A percentile compares a stretch with the other conserved stretches of the same genome.
phyloP scores from a whole-genome alignment of 92 coral and sea anemone genomes.

The Paragorgia papillata region DNA sequence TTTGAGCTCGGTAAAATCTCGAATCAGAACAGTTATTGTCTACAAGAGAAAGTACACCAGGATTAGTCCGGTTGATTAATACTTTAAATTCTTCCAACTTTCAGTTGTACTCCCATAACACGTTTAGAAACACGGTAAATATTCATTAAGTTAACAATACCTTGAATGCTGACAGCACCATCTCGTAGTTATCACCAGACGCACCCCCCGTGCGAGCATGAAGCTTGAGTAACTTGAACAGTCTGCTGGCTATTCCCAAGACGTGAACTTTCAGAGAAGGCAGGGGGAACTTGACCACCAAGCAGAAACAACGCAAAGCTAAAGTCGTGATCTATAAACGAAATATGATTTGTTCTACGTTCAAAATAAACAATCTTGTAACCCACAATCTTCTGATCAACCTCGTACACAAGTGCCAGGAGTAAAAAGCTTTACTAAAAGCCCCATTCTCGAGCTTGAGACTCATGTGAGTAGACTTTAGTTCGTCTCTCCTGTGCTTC shows the following conservation, averaged over 20 bases:
- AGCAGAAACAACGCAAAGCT: constrained; percentile 81
- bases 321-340: constrained; percentile 78
- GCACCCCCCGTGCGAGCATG: constrained; percentile 90
- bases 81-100: neutral
- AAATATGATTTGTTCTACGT: too few relatives aligned
- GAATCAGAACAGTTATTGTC: constrained; percentile 93
- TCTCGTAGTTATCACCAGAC: constrained; percentile 92
- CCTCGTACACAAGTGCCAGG: too few relatives aligned
- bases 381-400: too few relatives aligned
- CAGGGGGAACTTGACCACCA: constrained; percentile 82
- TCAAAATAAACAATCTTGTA: too few relatives aligned
- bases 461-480: too few relatives aligned
- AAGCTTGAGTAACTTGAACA: constrained; percentile 80
- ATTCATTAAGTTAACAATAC: constrained; percentile 51
- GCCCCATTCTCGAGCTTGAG: too few relatives aligned
- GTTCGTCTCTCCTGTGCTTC: too few relatives aligned
- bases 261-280: constrained; percentile 71
- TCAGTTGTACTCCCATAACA: too few relatives aligned
- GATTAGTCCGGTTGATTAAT: neutral
- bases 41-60: constrained; percentile 39
- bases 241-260: constrained; percentile 71
- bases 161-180: constrained; percentile 91
- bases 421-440: too few relatives aligned
- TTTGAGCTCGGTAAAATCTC: constrained; percentile 87
- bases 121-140: too few relatives aligned